phyloP scores from a whole-genome alignment of 2,888 invertebrate genomes.

The Aproaerema taeniolella region DNA sequence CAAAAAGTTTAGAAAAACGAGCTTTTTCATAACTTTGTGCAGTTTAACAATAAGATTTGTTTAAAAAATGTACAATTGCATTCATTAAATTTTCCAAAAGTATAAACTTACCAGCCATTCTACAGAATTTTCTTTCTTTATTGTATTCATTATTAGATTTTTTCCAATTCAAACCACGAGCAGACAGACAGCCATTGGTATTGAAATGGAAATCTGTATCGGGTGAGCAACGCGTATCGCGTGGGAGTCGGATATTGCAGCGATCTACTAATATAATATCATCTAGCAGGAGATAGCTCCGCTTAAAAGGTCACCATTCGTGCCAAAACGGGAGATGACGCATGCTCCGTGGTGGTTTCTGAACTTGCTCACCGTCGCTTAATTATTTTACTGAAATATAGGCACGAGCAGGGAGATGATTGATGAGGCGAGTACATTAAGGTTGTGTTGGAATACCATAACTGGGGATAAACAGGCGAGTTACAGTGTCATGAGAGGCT shows the following conservation, averaged over 20 bases:
- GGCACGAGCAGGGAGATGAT: neutral
- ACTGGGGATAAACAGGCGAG: slow-evolving; percentile 7
- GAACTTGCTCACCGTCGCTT: too few relatives aligned
- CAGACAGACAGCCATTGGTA: neutral
- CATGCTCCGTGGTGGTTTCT: slow-evolving; percentile 2
- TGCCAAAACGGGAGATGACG: slow-evolving; percentile 13
- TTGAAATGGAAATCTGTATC: slow-evolving; percentile 9
- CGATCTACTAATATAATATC: slow-evolving; percentile 11
- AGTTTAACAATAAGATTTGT: too few relatives aligned
- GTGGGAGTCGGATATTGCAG: slow-evolving; percentile 6
- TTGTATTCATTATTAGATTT: neutral
- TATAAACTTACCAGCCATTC: too few relatives aligned
- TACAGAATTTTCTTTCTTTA: too few relatives aligned
- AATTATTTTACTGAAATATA: neutral
- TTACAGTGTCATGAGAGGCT: slow-evolving; percentile 3
- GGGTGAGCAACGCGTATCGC: slow-evolving; percentile 3
- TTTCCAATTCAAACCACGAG: neutral
- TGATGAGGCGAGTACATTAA: neutral
- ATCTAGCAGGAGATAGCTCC: slow-evolving; percentile 9
- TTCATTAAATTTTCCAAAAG: too few relatives aligned
- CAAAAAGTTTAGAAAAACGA: too few relatives aligned
- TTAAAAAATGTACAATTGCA: too few relatives aligned
- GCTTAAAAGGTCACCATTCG: slow-evolving; percentile 11
- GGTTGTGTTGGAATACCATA: slow-evolving; percentile 1
- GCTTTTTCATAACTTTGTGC: too few relatives aligned